Base-by-base conservation (phyloP, 2,113 vertebrate genomes). In the Cromileptes altivelis region DNA sequence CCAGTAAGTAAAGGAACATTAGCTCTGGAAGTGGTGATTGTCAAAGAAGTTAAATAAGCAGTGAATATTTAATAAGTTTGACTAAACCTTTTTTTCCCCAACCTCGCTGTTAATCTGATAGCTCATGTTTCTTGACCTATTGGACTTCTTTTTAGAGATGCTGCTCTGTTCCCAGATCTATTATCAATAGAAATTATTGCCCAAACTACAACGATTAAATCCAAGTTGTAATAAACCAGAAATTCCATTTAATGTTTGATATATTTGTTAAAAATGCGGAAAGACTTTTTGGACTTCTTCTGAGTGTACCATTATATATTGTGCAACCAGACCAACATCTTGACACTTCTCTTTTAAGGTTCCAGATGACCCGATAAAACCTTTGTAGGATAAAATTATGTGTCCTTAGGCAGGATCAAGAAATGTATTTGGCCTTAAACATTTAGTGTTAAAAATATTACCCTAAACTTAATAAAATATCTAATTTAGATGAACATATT, bases 1-100 rank as follows among this genome's bases (percentile, higher is more conserved):
- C 0, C 98, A 99, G 98, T 99, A 91, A 97, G 98, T 70, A 17
- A 0, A 17, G 17, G 2, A 30, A 63, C 17, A 17, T 55, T 18
- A 53, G 14, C 13, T 50, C 50, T 9, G 47, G 30, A 23, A 0
- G 33, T 14, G 4, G 17, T 21, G 25, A 11, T 12, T 9, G 21
- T 5, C 9, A 6, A n/a, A 53, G 21, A 57, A n/a, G 4, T 8
- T 8, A 4, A 19, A 64, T 17, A 27, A 33, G 42, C 27, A 37
- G 11, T n/a, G 13, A 21, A 14, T 23, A 13, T 23, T 13, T 45
- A 45, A 37, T 33, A 33, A 42, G 37, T 65, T 14, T 25, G 2
- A 2, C 12, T 25, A 9, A 15, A 30, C 19, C 5, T 4, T 17
- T 18, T 18, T 17, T 37, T 4, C 8, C 0, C 1, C 23, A 58